Percentiles rank a stretch among this genome's conserved stretches.
These are phyloP conservation scores for Brachionus rotundiformis DNA, from an alignment of 1,140 invertebrate species.

Conservation along the genomic window DNA sequence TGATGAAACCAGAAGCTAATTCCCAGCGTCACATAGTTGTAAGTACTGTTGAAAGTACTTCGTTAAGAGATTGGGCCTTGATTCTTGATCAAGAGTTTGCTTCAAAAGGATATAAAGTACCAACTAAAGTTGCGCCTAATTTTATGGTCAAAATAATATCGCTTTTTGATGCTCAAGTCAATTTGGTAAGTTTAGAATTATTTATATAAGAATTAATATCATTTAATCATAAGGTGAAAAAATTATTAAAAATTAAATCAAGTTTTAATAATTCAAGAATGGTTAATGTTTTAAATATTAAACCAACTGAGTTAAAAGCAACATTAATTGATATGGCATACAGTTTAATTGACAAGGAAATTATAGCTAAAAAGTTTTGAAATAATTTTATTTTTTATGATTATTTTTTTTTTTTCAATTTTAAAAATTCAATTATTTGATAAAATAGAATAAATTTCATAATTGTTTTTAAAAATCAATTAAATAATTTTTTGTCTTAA, in stretches of 20 bases:
- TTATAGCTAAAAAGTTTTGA: slow-evolving; percentile 18
- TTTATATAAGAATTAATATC: not conserved
- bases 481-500: no score
- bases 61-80: slow-evolving; percentile 25
- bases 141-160: slow-evolving; percentile 57
- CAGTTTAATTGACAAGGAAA: slow-evolving; percentile 62
- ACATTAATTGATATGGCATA: slow-evolving; percentile 66
- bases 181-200: not conserved
- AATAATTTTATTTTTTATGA: not conserved
- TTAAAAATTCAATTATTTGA: not conserved
- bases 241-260: slow-evolving; percentile 61
- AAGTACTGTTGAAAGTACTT: slow-evolving; percentile 9
- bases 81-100: not conserved
- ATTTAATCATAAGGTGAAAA: not conserved
- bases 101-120: slow-evolving; percentile 64
- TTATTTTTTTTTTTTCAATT: not conserved
- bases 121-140: slow-evolving; percentile 66
- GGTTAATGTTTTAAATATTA: slow-evolving; percentile 62
- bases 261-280: slow-evolving; percentile 66
- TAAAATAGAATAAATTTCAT: no score
- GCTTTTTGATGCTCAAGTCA: slow-evolving; percentile 13
- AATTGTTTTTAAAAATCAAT: no score
- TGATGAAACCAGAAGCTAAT: slow-evolving; percentile 65
- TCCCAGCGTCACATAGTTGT: slow-evolving; percentile 55
- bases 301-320: slow-evolving; percentile 60